phyloP scores from a whole-genome alignment of 2,888 invertebrate genomes.

The Panopea generosa region DNA sequence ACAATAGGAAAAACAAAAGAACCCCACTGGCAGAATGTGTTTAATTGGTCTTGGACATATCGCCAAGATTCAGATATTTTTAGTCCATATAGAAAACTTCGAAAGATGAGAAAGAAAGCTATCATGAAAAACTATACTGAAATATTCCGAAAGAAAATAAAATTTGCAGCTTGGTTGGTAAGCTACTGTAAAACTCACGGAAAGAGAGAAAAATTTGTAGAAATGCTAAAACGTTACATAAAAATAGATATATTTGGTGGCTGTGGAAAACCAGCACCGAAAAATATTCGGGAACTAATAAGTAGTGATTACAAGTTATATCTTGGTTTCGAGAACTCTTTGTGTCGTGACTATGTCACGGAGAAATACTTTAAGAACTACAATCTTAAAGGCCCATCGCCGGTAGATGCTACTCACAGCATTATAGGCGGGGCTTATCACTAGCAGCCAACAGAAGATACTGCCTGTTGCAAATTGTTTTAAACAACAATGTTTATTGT shows the following conservation, averaged over 20 bases:
- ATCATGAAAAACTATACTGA: conserved; percentile 38
- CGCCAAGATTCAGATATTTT: conserved; percentile 66
- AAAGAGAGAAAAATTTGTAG: conserved; percentile 46
- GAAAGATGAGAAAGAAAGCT: neutral
- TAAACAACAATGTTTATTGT: too few species aligned
- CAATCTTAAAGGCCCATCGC: conserved; percentile 55
- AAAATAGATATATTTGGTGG: conserved; percentile 37
- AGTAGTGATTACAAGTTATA: conserved; percentile 65
- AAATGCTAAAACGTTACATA: conserved; percentile 27
- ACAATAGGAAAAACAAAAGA: neutral
- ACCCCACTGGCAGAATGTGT: conserved; percentile 39
- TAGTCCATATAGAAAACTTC: conserved; percentile 51
- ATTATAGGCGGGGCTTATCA: too few species aligned
- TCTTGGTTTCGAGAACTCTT: conserved; percentile 70
- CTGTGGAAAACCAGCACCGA: conserved; percentile 5
- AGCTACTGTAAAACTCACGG: conserved; percentile 57
- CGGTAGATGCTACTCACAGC: too few species aligned
- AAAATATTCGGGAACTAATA: conserved; percentile 25
- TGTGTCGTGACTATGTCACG: conserved; percentile 71
- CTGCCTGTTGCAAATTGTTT: too few species aligned
- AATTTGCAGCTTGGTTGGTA: conserved; percentile 58
- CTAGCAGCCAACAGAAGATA: too few species aligned
- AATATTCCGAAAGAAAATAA: conserved; percentile 43
- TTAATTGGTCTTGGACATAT: conserved; percentile 73
- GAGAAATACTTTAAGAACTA: conserved; percentile 67